phyloP scores from a whole-genome alignment of 1,140 invertebrate species.

The Drosophila melanica region DNA sequence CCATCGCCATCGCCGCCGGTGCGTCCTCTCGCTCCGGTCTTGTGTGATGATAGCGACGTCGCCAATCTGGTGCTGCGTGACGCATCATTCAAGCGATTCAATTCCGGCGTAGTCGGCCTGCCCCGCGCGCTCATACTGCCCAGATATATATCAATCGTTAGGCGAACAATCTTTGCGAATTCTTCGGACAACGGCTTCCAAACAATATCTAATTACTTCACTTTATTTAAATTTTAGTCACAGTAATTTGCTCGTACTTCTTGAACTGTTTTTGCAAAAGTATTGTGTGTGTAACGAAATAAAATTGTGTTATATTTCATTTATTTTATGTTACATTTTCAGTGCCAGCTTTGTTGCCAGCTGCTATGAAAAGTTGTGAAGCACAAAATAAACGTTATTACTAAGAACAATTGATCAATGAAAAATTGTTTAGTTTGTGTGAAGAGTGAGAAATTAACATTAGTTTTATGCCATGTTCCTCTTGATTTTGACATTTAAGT shows the following conservation, averaged over 20 bases:
- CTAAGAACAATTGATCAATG: too few species aligned
- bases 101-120: background rate
- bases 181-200: background rate
- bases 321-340: background rate
- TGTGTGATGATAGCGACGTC: conserved; percentile 55
- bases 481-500: too few species aligned
- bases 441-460: too few species aligned
- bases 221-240: conserved; percentile 12
- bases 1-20: conserved; percentile 65
- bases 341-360: conserved; percentile 20
- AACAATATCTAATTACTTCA: background rate
- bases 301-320: background rate
- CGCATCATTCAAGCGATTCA: conserved; percentile 13
- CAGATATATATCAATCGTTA: conserved; percentile 38
- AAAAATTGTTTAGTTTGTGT: too few species aligned
- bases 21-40: conserved; percentile 46
- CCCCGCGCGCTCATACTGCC: conserved; percentile 29
- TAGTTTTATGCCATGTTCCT: too few species aligned
- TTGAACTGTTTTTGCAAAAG: background rate
- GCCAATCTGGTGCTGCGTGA: conserved; percentile 31
- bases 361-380: background rate
- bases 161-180: conserved; percentile 30
- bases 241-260: conserved; percentile 28
- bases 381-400: background rate
- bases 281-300: conserved; percentile 1